A percentile compares a stretch with the other conserved stretches of the same genome.
These are phyloP conservation scores for Achlya flavicornis DNA, from an alignment of 2,888 invertebrate species.

Conservation along the genomic window DNA sequence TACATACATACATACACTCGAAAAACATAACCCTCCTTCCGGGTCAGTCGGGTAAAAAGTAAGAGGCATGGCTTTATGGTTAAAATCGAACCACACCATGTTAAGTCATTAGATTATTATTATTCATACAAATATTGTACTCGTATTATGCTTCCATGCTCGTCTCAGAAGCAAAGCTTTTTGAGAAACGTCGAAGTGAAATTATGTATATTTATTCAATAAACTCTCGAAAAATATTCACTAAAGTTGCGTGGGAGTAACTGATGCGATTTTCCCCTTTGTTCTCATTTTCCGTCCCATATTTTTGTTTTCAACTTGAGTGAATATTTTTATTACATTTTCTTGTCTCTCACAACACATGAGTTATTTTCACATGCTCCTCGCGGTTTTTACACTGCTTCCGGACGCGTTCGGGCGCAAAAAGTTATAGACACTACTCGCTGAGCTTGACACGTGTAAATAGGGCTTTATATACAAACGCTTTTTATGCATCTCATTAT, in stretches of 20 bases:
- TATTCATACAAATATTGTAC: neutral
- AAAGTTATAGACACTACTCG: slow-evolving; percentile 46
- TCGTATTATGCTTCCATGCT: slow-evolving; percentile 18
- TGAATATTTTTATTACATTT: slow-evolving; percentile 75
- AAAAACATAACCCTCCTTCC: no score
- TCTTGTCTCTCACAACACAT: slow-evolving; percentile 67
- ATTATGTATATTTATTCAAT: slow-evolving; percentile 79
- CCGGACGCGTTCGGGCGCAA: slow-evolving; percentile 44
- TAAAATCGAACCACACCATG: neutral
- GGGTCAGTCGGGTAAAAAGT: no score
- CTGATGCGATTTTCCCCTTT: slow-evolving; percentile 70
- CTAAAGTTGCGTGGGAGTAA: slow-evolving; percentile 65
- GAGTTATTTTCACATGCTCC: slow-evolving; percentile 57
- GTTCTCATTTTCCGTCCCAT: slow-evolving; percentile 72
- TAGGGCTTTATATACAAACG: neutral
- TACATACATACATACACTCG: no score
- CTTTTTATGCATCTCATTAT: neutral
- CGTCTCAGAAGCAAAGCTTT: slow-evolving; percentile 53
- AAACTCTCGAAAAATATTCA: slow-evolving; percentile 72
- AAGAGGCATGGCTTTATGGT: no score
- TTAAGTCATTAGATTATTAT: neutral
- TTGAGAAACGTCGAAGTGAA: slow-evolving; percentile 62
- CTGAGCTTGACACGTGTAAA: slow-evolving; percentile 12
- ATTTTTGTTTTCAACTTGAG: slow-evolving; percentile 77
- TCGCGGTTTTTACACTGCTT: slow-evolving; percentile 48